Evolutionary conservation across 2,888 invertebrate genomes (phyloP).

Genomic region (Aphidius colemani): DNA sequence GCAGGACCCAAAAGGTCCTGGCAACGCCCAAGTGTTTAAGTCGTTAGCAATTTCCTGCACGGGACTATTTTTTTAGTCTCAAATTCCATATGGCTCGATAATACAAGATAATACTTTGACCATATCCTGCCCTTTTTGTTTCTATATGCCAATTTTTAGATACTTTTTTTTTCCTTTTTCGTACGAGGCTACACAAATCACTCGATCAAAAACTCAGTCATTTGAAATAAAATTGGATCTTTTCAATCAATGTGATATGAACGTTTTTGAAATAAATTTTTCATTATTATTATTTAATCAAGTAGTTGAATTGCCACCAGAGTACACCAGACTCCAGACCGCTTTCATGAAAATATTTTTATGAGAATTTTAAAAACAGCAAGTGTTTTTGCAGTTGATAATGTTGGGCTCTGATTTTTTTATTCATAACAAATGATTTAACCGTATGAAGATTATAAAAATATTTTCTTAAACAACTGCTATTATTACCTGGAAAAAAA

Average conservation of each 20-base stretch:
- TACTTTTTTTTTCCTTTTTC: constrained; percentile 21
- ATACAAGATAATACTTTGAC: constrained; percentile 48
- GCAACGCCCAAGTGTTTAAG: constrained; percentile 59
- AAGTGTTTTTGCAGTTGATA: no score
- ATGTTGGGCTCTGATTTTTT: no score
- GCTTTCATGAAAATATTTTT: no score
- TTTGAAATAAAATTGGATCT: constrained; percentile 38
- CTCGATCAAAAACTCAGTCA: constrained; percentile 40
- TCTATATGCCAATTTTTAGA: constrained; percentile 11
- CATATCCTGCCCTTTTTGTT: neutral
- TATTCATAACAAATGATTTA: no score
- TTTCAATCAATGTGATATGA: constrained; percentile 8
- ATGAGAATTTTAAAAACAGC: no score
- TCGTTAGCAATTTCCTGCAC: constrained; percentile 61
- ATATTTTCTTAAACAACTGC: no score
- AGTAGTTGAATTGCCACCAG: no score
- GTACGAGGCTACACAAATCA: constrained; percentile 38
- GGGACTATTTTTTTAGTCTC: constrained; percentile 53
- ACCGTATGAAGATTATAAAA: no score
- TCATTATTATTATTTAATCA: no score
- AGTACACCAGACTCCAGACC: no score
- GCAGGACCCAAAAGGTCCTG: constrained; percentile 39
- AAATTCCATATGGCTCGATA: constrained; percentile 59
- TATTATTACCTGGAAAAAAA: no score
- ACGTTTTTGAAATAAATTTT: no score